Evolutionary conservation across 2,113 vertebrate species (phyloP).

Genomic region (Syngnathus floridae): DNA sequence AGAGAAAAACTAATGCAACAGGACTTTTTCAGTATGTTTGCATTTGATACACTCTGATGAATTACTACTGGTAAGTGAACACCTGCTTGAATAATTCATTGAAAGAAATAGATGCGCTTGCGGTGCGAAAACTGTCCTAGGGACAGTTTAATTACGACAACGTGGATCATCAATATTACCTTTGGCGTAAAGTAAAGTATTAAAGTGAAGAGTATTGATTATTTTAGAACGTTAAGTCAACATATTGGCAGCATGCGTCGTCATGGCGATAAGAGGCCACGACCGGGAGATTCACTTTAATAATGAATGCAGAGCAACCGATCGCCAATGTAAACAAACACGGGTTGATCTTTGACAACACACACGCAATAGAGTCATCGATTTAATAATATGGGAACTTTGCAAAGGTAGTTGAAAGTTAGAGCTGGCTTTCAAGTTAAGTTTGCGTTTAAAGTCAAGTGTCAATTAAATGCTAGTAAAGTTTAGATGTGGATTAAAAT

Average conservation of each 20-base stretch:
- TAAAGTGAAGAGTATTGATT: not conserved
- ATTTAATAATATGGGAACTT: not conserved
- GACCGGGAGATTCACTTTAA: not conserved
- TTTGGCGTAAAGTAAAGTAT: not conserved
- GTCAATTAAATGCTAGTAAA: not conserved
- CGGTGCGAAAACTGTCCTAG: not conserved
- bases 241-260: not conserved
- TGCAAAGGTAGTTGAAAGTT: not conserved
- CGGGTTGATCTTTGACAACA: not conserved
- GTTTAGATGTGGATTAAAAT: not conserved
- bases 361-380: not conserved
- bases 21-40: not conserved
- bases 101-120: not conserved
- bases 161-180: not conserved
- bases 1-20: not conserved
- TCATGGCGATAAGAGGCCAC: too few species aligned
- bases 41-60: not conserved
- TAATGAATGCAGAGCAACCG: slow-evolving; percentile 2
- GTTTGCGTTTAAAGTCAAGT: not conserved
- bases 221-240: not conserved
- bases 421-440: not conserved
- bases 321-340: not conserved
- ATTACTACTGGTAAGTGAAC: not conserved
- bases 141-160: not conserved
- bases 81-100: slow-evolving; percentile 1